Percentiles rank a stretch among this genome's conserved stretches.
phyloP scores from a whole-genome alignment of 1,140 invertebrate genomes.

The Heliconius hermathena region DNA sequence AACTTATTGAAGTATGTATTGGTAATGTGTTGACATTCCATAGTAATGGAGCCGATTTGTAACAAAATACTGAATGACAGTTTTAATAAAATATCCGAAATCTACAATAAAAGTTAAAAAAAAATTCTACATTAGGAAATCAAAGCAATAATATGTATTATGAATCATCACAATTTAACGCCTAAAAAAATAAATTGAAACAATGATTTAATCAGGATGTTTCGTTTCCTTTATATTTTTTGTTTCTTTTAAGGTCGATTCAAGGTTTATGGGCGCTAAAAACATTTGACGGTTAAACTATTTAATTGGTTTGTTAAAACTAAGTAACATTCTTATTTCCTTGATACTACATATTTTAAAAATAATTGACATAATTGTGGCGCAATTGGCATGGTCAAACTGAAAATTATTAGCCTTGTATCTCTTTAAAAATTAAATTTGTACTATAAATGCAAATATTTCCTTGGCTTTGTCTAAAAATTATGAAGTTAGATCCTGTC shows the following conservation, averaged over 20 bases:
- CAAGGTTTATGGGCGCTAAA: slow-evolving; percentile 19
- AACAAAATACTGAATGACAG: too few species aligned
- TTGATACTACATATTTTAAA: background rate
- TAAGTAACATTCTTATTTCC: background rate
- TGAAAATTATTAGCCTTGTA: background rate
- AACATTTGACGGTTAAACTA: background rate
- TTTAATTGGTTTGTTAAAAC: slow-evolving; percentile 11
- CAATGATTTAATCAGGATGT: slow-evolving; percentile 33
- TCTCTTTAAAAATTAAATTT: background rate
- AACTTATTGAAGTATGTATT: too few species aligned
- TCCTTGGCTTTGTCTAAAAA: too few species aligned
- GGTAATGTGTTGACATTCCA: too few species aligned
- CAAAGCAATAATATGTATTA: background rate
- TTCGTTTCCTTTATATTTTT: slow-evolving; percentile 29
- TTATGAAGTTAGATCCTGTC: too few species aligned
- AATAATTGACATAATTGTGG: background rate
- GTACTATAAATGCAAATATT: too few species aligned
- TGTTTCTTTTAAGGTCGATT: slow-evolving; percentile 17
- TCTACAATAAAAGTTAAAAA: background rate
- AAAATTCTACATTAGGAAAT: background rate
- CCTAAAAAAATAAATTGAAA: slow-evolving; percentile 18
- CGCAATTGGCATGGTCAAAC: background rate
- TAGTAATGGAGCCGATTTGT: background rate
- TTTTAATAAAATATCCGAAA: too few species aligned
- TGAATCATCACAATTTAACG: slow-evolving; percentile 20